Evolutionary conservation across 2,797 vertebrate genomes (phyloP), one percentile per base, ranked within the genome.

Genomic region (Bradypus variegatus): DNA sequence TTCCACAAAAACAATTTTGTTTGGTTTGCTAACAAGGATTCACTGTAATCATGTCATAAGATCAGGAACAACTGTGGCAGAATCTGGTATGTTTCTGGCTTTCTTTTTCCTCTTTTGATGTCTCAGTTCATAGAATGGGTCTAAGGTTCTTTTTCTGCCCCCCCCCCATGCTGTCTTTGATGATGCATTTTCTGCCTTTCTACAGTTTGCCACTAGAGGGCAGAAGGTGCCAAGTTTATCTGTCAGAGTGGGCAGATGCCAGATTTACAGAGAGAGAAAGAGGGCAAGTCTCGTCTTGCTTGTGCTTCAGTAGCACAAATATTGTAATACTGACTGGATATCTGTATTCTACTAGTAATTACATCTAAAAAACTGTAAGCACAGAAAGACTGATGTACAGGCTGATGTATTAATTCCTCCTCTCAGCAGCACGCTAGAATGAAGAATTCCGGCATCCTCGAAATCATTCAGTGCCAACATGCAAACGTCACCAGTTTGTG

Each of bases 191-290:
- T 27, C 69, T 86, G 93, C 94, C 55, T 73, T 91, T 94, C 86
- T 70, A 55, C 15, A 41, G 6, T 3, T 72, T 31, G 69, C 45
- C 97, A 94, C 93, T 90, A 97, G 96, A 93, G 94, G 95, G 94
- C 93, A 96, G 87, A 11, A 83, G 18, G 16, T 33, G 64, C 38
- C 62, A 36, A 9, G 33, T 86, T 58, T 91, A 64, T 27, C 4
- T 1, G 64, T 4, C 12, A 62, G 53, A 12, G 16, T 12, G 1
- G 38, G n/a, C 48, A 9, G 62, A 2, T 0, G 0, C 65, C 14
- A 25, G 21, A 31, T 53, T 41, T 21, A 48, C 1, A 90, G 73
- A 53, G 33, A 70, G 15, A 80, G 55, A 3, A 3, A 1, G 2
- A 13, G 6, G 18, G n/a, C 45, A 38, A 13, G 50, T 36, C 50